Evolutionary conservation across 1,140 invertebrate species (phyloP).

Genomic region (Armadillidium nasatum): DNA sequence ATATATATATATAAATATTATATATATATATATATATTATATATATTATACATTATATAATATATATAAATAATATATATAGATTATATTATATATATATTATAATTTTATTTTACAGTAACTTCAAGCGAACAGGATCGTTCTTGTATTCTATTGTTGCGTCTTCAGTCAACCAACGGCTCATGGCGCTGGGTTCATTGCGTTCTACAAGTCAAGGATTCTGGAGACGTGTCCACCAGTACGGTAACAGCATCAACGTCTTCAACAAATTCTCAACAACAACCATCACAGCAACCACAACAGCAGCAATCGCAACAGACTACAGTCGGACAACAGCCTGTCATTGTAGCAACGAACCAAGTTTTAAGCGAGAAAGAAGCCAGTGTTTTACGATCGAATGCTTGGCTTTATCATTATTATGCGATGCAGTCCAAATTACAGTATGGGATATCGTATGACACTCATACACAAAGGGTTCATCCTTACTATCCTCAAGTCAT

Average conservation of each 20-base stretch:
- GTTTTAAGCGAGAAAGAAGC: conserved; percentile 82
- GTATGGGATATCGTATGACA: conserved; percentile 70
- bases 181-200: conserved; percentile 91
- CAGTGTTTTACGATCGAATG: conserved; percentile 80
- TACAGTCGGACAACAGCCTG: conserved; percentile 59
- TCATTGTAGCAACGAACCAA: conserved; percentile 96
- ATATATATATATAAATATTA: conserved; percentile 11
- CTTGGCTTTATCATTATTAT: conserved; percentile 90
- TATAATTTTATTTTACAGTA: conserved; percentile 57
- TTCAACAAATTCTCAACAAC: conserved; percentile 4
- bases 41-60: not conserved
- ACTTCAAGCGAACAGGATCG: conserved; percentile 92
- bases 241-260: not conserved
- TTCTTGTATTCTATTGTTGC: conserved; percentile 84
- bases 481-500: conserved; percentile 46
- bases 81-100: conserved; percentile 4
- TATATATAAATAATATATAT: not conserved
- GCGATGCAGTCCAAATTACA: conserved; percentile 87
- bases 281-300: conserved; percentile 1
- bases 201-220: conserved; percentile 88
- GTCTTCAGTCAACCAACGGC: conserved; percentile 75
- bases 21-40: conserved; percentile 12
- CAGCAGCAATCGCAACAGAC: conserved; percentile 56
- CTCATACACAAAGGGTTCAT: conserved; percentile 41
- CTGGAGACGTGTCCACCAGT: conserved; percentile 55